A percentile compares a stretch with the other conserved stretches of the same genome.
These are phyloP conservation scores for Perccottus glenii DNA, from an alignment of 2,113 vertebrate genomes.

Conservation along the genomic window DNA sequence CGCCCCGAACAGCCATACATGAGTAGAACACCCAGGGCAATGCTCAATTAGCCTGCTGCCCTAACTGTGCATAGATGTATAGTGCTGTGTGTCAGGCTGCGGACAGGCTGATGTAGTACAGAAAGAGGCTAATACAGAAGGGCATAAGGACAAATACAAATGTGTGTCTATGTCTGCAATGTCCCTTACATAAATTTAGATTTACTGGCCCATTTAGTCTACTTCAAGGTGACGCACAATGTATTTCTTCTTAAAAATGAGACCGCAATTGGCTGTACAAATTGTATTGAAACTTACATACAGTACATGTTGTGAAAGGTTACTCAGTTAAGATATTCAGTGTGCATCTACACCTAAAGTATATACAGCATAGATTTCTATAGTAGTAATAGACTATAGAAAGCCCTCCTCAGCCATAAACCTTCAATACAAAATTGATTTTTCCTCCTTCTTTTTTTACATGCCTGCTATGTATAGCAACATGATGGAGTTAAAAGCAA, in stretches of 20 bases:
- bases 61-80: constrained; percentile 1
- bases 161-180: constrained; percentile 8
- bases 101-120: background rate
- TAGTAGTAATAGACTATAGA: too few species aligned
- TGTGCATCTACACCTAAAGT: background rate
- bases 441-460: constrained; percentile 43
- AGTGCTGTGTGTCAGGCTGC: background rate
- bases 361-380: constrained; percentile 18
- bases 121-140: constrained; percentile 23
- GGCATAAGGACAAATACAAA: constrained; percentile 27
- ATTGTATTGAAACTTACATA: too few species aligned
- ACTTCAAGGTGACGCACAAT: constrained; percentile 5
- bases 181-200: background rate
- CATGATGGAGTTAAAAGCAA: constrained; percentile 49
- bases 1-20: constrained; percentile 32
- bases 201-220: constrained; percentile 18
- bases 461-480: constrained; percentile 52
- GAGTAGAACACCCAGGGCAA: constrained; percentile 39
- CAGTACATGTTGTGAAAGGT: too few species aligned
- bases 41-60: constrained; percentile 57
- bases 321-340: background rate
- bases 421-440: constrained; percentile 67
- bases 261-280: too few species aligned
- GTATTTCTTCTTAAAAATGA: background rate
- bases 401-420: constrained; percentile 54